Percentiles rank a stretch among this genome's conserved stretches.
phyloP scores from a whole-genome alignment of 1,140 invertebrate genomes.

The Calycopis cecrops region DNA sequence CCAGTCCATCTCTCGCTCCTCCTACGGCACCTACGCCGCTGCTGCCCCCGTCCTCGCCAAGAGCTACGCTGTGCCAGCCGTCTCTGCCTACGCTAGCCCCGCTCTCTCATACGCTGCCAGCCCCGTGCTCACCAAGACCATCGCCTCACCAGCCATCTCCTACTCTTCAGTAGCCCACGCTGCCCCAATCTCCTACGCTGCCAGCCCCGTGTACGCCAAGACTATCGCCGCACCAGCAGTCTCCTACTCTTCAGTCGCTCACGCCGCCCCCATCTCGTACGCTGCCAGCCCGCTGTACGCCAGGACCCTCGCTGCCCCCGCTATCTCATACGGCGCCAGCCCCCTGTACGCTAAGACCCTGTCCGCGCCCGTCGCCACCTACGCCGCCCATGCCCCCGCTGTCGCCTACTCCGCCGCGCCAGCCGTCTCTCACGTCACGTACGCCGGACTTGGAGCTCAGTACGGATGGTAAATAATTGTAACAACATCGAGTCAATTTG shows the following conservation, averaged over 20 bases:
- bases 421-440: conserved; percentile 44
- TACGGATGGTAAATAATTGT: conserved; percentile 36
- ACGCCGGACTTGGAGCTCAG: conserved; percentile 39
- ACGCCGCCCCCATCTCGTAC: conserved; percentile 17
- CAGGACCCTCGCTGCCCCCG: conserved; percentile 28
- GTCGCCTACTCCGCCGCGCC: conserved; percentile 42
- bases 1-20: conserved; percentile 23
- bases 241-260: conserved; percentile 33
- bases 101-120: conserved; percentile 20
- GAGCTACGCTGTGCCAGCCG: conserved; percentile 17
- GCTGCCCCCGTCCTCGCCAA: conserved; percentile 34
- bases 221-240: conserved; percentile 25
- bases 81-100: conserved; percentile 19
- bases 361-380: conserved; percentile 28
- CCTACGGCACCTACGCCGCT: conserved; percentile 25
- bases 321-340: conserved; percentile 21
- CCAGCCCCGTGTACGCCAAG: conserved; percentile 25
- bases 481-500: background rate
- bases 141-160: conserved; percentile 24
- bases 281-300: background rate
- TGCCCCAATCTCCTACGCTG: conserved; percentile 21
- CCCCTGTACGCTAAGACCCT: conserved; percentile 21
- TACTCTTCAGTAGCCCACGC: conserved; percentile 18
- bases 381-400: conserved; percentile 29
- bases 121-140: conserved; percentile 27